phyloP scores from a whole-genome alignment of 2,888 invertebrate species.

The Eudasyphora cyanicolor region DNA sequence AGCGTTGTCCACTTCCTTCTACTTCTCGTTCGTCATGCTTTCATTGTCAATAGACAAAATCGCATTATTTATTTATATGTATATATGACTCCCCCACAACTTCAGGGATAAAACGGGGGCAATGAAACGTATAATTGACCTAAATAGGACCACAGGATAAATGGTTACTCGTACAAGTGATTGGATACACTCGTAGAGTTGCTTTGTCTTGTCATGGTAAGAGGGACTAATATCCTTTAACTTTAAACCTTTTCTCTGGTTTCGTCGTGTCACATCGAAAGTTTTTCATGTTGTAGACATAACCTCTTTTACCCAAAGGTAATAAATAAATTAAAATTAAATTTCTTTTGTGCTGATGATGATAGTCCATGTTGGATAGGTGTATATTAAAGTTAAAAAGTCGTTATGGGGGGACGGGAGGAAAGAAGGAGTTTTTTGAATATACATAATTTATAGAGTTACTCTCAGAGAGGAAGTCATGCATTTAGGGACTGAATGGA shows the following conservation, averaged over 20 bases:
- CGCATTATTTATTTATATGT: conserved; percentile 10
- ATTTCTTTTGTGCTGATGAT: no score
- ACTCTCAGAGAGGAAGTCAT: no score
- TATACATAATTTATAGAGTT: no score
- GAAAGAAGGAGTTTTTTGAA: no score
- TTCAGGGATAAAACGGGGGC: not conserved
- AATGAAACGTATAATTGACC: conserved; percentile 11
- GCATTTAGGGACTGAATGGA: no score
- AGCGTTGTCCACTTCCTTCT: not conserved
- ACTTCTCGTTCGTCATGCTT: not conserved
- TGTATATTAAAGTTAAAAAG: no score
- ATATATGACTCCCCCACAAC: no score
- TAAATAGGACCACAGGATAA: not conserved
- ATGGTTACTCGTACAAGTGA: no score
- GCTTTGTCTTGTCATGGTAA: not conserved
- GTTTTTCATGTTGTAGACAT: not conserved
- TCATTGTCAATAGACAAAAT: conserved; percentile 10
- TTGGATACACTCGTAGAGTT: not conserved
- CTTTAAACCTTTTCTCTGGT: no score
- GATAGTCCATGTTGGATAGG: no score
- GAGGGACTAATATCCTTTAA: not conserved
- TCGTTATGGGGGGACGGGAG: no score
- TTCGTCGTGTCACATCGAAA: not conserved
- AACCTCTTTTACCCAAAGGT: not conserved
- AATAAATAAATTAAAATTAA: not conserved